phyloP scores from a whole-genome alignment of 2,113 vertebrate genomes.

The Gadus chalcogrammus region DNA sequence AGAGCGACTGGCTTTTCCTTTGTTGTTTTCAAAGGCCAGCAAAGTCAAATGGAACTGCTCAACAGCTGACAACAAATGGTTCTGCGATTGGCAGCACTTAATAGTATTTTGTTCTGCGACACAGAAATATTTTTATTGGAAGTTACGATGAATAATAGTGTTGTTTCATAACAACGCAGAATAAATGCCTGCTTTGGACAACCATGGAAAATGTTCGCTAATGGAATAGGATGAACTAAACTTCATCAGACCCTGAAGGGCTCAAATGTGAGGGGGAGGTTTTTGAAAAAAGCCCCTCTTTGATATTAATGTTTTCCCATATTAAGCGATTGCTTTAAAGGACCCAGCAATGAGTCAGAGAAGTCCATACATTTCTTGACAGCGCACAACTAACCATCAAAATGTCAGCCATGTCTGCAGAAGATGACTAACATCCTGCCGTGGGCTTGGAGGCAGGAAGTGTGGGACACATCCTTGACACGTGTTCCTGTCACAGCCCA shows the following conservation, averaged over 20 bases:
- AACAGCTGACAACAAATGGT: slow-evolving; percentile 52
- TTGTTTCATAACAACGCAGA: too few species aligned
- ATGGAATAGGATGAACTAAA: too few species aligned
- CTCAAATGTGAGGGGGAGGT: too few species aligned
- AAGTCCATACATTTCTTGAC: slow-evolving; percentile 11
- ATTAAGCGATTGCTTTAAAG: not conserved
- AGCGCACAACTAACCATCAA: slow-evolving; percentile 42
- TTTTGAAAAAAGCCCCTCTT: too few species aligned
- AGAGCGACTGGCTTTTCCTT: slow-evolving; percentile 56
- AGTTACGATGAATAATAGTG: too few species aligned
- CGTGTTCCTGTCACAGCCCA: slow-evolving; percentile 63
- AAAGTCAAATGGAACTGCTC: slow-evolving; percentile 59
- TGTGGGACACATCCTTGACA: slow-evolving; percentile 69
- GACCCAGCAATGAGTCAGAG: too few species aligned
- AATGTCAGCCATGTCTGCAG: slow-evolving; percentile 57
- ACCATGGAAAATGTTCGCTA: slow-evolving; percentile 15
- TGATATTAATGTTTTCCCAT: not conserved
- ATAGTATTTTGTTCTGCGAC: slow-evolving; percentile 34
- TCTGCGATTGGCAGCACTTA: slow-evolving; percentile 38
- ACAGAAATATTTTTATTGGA: slow-evolving; percentile 31
- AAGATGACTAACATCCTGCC: slow-evolving; percentile 72
- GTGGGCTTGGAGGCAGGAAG: slow-evolving; percentile 70
- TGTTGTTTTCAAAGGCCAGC: slow-evolving; percentile 59
- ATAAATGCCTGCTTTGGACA: slow-evolving; percentile 18
- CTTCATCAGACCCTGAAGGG: too few species aligned